Evolutionary conservation across 2,797 vertebrate species (phyloP), one percentile per base, ranked within the genome.

Genomic region (Nannoperca australis): DNA sequence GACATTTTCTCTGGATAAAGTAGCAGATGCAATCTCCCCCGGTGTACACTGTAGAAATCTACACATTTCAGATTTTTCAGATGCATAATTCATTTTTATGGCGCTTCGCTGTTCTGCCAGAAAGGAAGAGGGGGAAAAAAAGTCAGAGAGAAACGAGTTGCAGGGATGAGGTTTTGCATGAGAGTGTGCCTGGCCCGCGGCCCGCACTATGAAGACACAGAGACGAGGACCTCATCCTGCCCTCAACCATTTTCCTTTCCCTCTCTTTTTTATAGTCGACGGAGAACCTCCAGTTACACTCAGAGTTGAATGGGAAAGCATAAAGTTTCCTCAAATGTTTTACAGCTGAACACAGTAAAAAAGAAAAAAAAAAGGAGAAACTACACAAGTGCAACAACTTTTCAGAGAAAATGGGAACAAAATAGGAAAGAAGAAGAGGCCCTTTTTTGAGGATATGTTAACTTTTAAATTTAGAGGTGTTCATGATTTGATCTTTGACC

Each of bases 301-400:
- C 90, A 1, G 66, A 86, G 84, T 80, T 89, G 88, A 91, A 93
- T 82, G 91, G 91, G 88, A 89, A 93, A 93, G 91, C 90, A 90
- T 94, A 93, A 95, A 93, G 90, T 93, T 91, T 90, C 93, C 85
- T 86, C 87, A 91, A 94, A 94, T 93, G 91, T 92, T 94, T 92
- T 88, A 94, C 92, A 94, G 94, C 93, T 93, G 91, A 94, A 93
- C 87, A 90, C 85, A 87, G 85, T 86, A 82, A 88, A 88, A 76
- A 78, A 61, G 76, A 64, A 49, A 49, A 49, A 49, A 49, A 15
- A 62, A n/a, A n/a, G 15, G 6, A 17, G 18, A 68, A 62, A 65
- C 72, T 72, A 75, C 73, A 87, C 71, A 83, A 88, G 88, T 84
- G 73, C 79, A 79, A 85, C 75, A 71, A 84, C 69, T 76, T 88